Base-by-base conservation (phyloP, 2,797 vertebrate species). In the Varecia variegata region DNA sequence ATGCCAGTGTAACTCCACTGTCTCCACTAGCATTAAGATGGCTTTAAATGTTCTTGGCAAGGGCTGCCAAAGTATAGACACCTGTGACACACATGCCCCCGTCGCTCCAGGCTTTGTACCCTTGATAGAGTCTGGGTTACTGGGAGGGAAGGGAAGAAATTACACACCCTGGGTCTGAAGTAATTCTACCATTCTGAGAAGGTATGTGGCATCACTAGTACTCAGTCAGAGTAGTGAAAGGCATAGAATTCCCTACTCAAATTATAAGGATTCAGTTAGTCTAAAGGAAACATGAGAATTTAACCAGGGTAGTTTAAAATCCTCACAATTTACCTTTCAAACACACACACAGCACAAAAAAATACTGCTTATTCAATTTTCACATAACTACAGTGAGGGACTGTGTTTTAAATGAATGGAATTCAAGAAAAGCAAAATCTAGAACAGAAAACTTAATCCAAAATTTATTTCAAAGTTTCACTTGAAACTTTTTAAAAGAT, bases 181-280 rank as follows among this genome's bases (percentile, higher is more conserved):
- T 93, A 96, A 97, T 52, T 94, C 95, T 95, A 95, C 88, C 90
- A 54, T 68, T 85, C 74, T 73, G 70, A 82, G 79, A 88, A 62
- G 45, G 32, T 23, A 76, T 8, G 71, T 25, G 32, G 54, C 88
- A 84, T 0, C n/a, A 5, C 60, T 15, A 14, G 30, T 50, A 7
- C 76, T 30, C 50, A 25, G 71, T 25, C 50, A 25, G 68, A 40
- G 68, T 45, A n/a, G 21, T 0, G 56, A 58, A 65, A 91, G 47
- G 91, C 58, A 52, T 4, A 81, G 50, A 92, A 70, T 84, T 86
- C 58, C 87, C 85, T 65, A 43, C 52, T 95, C 68, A 76, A 38
- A 71, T 52, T 47, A 21, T n/a, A 86, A 94, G 60, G 62, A 88
- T 68, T 82, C 38, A 1, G 35, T 79, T n/a, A 76, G 88, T 70